Conservation (phyloP, 2,888 invertebrate species). For the Lydus trimaculatus region DNA sequence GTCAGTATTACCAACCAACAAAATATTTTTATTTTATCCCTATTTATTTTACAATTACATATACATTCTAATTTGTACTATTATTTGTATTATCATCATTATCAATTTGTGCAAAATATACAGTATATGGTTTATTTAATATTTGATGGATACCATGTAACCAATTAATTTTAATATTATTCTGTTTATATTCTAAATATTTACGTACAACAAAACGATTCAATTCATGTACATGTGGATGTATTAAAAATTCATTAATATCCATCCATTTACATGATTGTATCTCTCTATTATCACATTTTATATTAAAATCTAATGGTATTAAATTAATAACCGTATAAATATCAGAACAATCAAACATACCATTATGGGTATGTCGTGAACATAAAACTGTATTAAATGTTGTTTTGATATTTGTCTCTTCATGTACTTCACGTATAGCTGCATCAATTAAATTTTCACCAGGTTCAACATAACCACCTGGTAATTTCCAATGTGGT, state of each 20-base stretch:
- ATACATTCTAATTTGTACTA: neutral
- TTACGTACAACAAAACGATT: constrained; percentile 74
- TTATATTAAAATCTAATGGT: constrained; percentile 70
- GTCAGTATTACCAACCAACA: too few species aligned
- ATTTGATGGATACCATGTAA: constrained; percentile 62
- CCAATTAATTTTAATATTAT: constrained; percentile 68
- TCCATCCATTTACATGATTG: constrained; percentile 84
- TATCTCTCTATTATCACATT: constrained; percentile 79
- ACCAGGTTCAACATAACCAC: constrained; percentile 87
- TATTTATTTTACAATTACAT: too few species aligned
- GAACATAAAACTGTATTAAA: constrained; percentile 80
- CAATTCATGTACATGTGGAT: constrained; percentile 76
- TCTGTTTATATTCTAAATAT: constrained; percentile 70
- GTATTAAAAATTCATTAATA: constrained; percentile 72
- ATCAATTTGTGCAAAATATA: constrained; percentile 46
- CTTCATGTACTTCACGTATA: constrained; percentile 87
- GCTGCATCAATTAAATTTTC: constrained; percentile 86
- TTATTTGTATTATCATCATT: neutral
- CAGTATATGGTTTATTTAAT: constrained; percentile 60
- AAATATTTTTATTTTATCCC: too few species aligned
- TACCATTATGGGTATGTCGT: constrained; percentile 78
- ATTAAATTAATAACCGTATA: constrained; percentile 80
- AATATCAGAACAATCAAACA: constrained; percentile 86
- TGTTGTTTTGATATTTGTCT: constrained; percentile 81
- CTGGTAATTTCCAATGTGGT: constrained; percentile 88